Evolutionary conservation across 2,888 invertebrate species (phyloP).

Genomic region (Apamea sordens): DNA sequence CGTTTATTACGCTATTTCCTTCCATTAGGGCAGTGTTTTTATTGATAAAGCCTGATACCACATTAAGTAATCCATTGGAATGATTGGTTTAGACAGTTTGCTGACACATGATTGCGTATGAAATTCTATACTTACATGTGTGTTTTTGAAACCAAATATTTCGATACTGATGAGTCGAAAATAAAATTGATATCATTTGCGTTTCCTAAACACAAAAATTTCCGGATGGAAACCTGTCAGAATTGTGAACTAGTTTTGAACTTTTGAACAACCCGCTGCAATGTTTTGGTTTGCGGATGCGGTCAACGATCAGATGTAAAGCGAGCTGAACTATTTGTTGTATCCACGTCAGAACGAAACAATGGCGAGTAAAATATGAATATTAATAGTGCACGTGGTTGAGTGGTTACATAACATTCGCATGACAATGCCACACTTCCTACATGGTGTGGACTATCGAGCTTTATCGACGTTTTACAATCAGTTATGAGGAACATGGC

Average conservation of each 20-base stretch:
- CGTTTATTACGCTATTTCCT: conserved; percentile 82
- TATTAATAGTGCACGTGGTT: conserved; percentile 68
- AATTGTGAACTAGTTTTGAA: conserved; percentile 10
- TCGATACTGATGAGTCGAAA: background rate
- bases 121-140: conserved; percentile 5
- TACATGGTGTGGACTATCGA: conserved; percentile 45
- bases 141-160: background rate
- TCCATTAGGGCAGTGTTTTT: conserved; percentile 74
- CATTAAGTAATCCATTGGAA: conserved; percentile 44
- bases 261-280: background rate
- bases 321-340: conserved; percentile 48
- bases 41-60: conserved; percentile 57
- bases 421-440: conserved; percentile 60
- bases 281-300: conserved; percentile 30
- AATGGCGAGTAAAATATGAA: conserved; percentile 64
- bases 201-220: background rate
- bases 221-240: background rate
- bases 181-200: background rate
- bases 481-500: conserved; percentile 59
- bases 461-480: conserved; percentile 51
- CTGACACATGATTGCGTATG: conserved; percentile 14
- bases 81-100: conserved; percentile 34
- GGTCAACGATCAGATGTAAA: conserved; percentile 58
- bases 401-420: conserved; percentile 68
- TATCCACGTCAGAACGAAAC: conserved; percentile 57